Conservation (phyloP, 2,797 vertebrate genomes). For the Alcedo quadribrachys region DNA sequence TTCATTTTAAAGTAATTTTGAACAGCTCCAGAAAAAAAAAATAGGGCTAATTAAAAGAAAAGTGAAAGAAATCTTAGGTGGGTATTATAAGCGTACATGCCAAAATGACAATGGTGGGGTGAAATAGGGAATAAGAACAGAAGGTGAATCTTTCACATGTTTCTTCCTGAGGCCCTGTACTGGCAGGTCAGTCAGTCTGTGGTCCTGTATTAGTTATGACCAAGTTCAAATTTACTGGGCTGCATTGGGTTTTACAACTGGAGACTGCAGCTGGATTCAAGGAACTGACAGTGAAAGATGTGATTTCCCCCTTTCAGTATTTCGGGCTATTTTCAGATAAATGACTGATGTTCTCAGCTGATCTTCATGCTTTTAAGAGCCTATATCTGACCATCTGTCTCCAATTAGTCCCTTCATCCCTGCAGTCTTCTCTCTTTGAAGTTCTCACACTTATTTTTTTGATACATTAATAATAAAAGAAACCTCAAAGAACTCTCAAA, state of each 20-base stretch:
- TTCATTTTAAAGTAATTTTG: background rate
- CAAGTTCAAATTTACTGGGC: background rate
- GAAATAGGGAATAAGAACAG: background rate
- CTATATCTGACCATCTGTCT: conserved; percentile 1
- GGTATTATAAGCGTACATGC: background rate
- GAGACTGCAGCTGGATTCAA: background rate
- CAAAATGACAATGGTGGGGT: background rate
- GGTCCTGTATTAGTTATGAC: background rate
- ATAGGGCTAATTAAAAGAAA: background rate
- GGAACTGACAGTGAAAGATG: background rate
- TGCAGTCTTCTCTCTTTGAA: background rate
- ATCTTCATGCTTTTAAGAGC: conserved; percentile 23
- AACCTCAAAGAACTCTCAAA: background rate
- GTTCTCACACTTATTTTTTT: background rate
- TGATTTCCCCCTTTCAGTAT: background rate
- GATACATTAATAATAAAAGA: background rate
- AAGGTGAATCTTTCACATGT: background rate
- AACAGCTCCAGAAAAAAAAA: background rate
- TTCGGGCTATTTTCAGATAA: background rate
- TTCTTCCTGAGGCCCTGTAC: background rate
- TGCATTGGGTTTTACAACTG: background rate
- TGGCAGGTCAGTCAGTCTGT: background rate
- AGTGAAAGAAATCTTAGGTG: background rate
- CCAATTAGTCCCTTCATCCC: conserved; percentile 8
- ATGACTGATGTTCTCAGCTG: background rate